phyloP scores from a whole-genome alignment of 2,888 invertebrate species.

The Invenusta paracnida region DNA sequence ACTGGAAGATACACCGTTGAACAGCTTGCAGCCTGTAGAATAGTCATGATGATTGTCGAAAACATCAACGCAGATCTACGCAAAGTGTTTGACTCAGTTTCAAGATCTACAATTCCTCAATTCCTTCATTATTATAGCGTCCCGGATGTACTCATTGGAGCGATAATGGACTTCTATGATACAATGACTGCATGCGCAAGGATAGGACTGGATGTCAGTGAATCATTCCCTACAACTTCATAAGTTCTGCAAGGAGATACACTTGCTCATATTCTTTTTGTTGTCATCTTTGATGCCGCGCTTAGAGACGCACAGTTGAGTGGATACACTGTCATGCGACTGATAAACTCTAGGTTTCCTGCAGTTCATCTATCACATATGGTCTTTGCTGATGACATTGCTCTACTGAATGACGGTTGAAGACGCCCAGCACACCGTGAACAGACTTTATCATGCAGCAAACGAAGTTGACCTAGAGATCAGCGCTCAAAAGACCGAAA shows the following conservation, averaged over 20 bases:
- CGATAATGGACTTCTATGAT: constrained; percentile 25
- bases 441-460: too few relatives aligned
- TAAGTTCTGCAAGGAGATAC: constrained; percentile 5
- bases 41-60: constrained; percentile 35
- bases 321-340: neutral
- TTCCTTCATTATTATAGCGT: constrained; percentile 25
- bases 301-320: constrained; percentile 20
- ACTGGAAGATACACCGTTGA: constrained; percentile 35
- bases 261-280: constrained; percentile 11
- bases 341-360: neutral
- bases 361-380: constrained; percentile 13
- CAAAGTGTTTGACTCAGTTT: constrained; percentile 38
- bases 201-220: constrained; percentile 14
- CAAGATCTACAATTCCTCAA: constrained; percentile 34
- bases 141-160: constrained; percentile 16
- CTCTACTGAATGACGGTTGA: constrained; percentile 3
- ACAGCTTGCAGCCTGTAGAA: constrained; percentile 31
- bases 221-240: neutral
- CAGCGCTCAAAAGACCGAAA: too few relatives aligned
- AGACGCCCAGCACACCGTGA: too few relatives aligned
- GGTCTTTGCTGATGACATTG: constrained; percentile 24
- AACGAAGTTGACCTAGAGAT: too few relatives aligned
- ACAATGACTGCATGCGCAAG: neutral
- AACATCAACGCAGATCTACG: constrained; percentile 34
- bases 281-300: neutral